phyloP scores from a whole-genome alignment of 2,888 invertebrate species.

The Hirtodrosophila duncani region DNA sequence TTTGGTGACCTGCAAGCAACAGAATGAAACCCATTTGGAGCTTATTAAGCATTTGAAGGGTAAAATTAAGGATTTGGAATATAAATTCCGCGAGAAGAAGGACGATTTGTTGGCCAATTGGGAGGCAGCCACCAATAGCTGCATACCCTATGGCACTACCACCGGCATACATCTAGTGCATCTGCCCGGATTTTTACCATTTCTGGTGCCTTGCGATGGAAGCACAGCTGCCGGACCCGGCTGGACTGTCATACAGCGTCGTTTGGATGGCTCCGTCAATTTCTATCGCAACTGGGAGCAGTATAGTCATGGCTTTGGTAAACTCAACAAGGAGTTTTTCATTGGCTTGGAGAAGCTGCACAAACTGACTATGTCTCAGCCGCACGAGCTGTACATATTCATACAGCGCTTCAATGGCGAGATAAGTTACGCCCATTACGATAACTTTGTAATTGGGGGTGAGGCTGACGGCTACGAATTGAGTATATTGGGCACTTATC shows the following conservation, averaged over 20 bases:
- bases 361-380: constrained; percentile 74
- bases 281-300: constrained; percentile 83
- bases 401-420: constrained; percentile 81
- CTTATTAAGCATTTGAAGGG: constrained; percentile 35
- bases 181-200: constrained; percentile 74
- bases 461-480: constrained; percentile 83
- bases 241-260: constrained; percentile 84
- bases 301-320: constrained; percentile 85
- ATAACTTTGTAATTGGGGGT: constrained; percentile 82
- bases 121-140: constrained; percentile 52
- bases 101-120: constrained; percentile 54
- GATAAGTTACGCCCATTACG: constrained; percentile 81
- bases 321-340: constrained; percentile 85
- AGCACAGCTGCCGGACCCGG: constrained; percentile 78
- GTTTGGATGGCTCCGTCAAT: constrained; percentile 83
- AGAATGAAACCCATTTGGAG: constrained; percentile 29
- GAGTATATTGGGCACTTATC: constrained; percentile 82
- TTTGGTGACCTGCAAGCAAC: constrained; percentile 26
- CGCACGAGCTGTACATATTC: constrained; percentile 82
- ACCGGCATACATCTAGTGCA: constrained; percentile 49
- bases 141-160: constrained; percentile 40
- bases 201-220: constrained; percentile 48
- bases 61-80: constrained; percentile 24
- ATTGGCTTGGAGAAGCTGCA: constrained; percentile 84
- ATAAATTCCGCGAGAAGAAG: constrained; percentile 43